Conservation (phyloP, 92 coral and sea anemone species). For the Siderastrea radians region DNA sequence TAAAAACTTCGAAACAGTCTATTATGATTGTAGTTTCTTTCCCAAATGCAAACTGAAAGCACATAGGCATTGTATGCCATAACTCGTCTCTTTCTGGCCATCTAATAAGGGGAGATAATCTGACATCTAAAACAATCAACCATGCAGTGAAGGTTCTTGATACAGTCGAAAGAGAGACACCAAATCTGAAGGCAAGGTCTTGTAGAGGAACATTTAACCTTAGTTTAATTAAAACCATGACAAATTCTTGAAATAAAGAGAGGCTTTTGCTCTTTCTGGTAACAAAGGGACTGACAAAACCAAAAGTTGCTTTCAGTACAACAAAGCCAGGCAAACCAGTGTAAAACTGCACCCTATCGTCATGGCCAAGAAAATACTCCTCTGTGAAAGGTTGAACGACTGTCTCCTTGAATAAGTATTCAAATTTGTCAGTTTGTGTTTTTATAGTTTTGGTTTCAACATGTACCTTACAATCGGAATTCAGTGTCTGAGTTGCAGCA, state of each 20-base stretch:
- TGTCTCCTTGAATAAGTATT: too few relatives aligned
- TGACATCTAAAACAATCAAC: slow-evolving; percentile 46
- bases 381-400: too few relatives aligned
- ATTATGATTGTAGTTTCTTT: slow-evolving; percentile 62
- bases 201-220: too few relatives aligned
- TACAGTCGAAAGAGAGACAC: slow-evolving; percentile 38
- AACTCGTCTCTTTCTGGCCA: slow-evolving; percentile 73
- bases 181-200: slow-evolving; percentile 57
- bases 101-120: slow-evolving; percentile 34
- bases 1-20: slow-evolving; percentile 65
- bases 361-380: background rate
- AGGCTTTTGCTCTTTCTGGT: slow-evolving; percentile 21
- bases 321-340: slow-evolving; percentile 55
- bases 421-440: too few relatives aligned
- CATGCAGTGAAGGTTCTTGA: slow-evolving; percentile 50
- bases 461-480: too few relatives aligned
- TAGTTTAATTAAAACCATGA: slow-evolving; percentile 52
- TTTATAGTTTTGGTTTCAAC: too few relatives aligned
- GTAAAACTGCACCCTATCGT: slow-evolving; percentile 44
- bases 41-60: slow-evolving; percentile 57
- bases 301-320: slow-evolving; percentile 39
- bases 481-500: too few relatives aligned
- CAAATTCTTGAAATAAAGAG: slow-evolving; percentile 48
- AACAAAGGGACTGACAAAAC: slow-evolving; percentile 52
- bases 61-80: slow-evolving; percentile 71